Conservation (phyloP, 1,140 invertebrate species). For the Pseudomyrmex flavicornis region DNA sequence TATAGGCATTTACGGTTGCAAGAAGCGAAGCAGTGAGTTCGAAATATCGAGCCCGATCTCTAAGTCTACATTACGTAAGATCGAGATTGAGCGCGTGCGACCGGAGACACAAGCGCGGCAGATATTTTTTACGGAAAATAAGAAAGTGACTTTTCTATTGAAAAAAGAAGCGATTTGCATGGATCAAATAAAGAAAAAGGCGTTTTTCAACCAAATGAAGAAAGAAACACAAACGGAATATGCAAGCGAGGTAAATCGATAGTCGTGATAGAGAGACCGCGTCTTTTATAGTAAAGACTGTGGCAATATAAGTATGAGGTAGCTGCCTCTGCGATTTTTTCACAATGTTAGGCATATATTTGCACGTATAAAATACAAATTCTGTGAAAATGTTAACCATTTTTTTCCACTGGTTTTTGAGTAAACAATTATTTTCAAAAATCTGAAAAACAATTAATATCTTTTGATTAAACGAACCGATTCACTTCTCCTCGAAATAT, state of each 20-base stretch:
- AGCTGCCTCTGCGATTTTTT: no score
- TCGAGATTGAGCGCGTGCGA: constrained; percentile 63
- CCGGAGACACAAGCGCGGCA: constrained; percentile 62
- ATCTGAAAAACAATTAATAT: no score
- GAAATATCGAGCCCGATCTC: constrained; percentile 58
- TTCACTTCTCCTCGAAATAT: no score
- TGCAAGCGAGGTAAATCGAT: constrained; percentile 62
- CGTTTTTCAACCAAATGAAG: neutral
- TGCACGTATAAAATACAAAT: no score
- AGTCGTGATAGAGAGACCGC: constrained; percentile 2
- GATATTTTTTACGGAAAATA: constrained; percentile 51
- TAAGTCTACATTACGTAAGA: constrained; percentile 42
- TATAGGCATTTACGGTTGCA: constrained; percentile 83
- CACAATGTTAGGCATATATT: no score
- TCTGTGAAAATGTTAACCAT: no score
- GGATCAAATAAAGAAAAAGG: constrained; percentile 25
- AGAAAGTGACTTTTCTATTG: constrained; percentile 1
- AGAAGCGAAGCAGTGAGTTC: constrained; percentile 56
- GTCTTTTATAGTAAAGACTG: no score
- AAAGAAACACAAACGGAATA: constrained; percentile 52
- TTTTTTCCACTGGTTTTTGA: no score
- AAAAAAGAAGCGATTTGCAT: constrained; percentile 41
- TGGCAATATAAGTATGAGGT: no score
- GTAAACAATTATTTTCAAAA: no score
- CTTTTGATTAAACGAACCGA: no score